Base-by-base conservation (phyloP, 2,888 invertebrate species). In the Mythimna ferrago region DNA sequence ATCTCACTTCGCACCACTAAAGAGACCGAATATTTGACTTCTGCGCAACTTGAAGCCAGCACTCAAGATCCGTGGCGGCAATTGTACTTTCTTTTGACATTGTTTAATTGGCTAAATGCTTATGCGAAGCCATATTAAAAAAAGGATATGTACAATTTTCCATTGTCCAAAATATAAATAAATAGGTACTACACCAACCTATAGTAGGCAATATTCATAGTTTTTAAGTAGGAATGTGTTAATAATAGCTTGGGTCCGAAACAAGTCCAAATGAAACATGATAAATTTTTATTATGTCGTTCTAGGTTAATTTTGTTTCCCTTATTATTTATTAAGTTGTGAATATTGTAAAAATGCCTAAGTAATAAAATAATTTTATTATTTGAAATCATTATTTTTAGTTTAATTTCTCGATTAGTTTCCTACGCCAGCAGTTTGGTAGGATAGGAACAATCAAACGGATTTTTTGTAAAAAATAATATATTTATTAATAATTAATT, bases 401-500 rank as follows among this genome's bases (percentile, higher is more conserved):
- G 11, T 2, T 53, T 63, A 6, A n/a, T 41, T 6, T 14, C 38
- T n/a, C 7, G n/a, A 35, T 51, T 35, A 21, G n/a, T n/a, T 26
- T 32, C 5, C 19, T 51, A 19, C 7, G 26, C 2, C 16, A 19
- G 38, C n/a, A 48, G 21, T 19, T 14, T 53, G 41, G 41, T 41
- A 41, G 61, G 21, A 41, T 61, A 61, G 58, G 48, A 70, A 54
- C 9, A 84, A 76, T 78, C 21, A 86, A 86, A 78, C 77, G 4
- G 70, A 19, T 16, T 44, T n/a, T 14, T 54, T 56, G 56, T 85
- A 87, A 86, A 86, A 88, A 86, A 69, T 74, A 74, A 79, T 75
- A 81, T 84, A 82, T 88, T 87, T 86, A 88, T 87, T 84, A 73
- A 65, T 80, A 86, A 85, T 86, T 70, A 85, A 82, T 86, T 73